Percentiles rank a stretch among this genome's conserved stretches.
Evolutionary conservation across 2,888 invertebrate genomes (phyloP).

Genomic region (Gordius sp.): DNA sequence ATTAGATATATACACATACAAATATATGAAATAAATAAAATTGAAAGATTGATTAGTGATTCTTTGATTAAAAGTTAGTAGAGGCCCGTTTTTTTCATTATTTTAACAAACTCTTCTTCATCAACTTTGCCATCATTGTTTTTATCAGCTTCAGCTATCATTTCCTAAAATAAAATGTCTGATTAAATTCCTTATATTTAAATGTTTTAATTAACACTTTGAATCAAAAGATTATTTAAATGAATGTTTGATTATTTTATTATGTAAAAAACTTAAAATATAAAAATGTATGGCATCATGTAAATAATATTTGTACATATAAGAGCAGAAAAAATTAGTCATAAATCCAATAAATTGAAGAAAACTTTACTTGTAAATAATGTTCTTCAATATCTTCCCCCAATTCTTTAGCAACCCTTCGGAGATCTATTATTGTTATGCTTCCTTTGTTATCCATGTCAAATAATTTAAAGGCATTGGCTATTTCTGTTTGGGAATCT

Average conservation of each 20-base stretch:
- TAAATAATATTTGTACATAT: too few species aligned
- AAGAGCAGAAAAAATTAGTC: too few species aligned
- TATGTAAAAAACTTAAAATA: too few species aligned
- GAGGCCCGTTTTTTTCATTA: conserved; percentile 14
- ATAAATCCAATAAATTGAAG: neutral
- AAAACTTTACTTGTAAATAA: neutral
- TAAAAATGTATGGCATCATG: too few species aligned
- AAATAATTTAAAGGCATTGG: conserved; percentile 13
- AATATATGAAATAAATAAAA: too few species aligned
- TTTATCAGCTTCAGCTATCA: conserved; percentile 11
- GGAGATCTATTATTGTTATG: neutral
- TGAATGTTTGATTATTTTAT: too few species aligned
- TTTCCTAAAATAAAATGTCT: conserved; percentile 8
- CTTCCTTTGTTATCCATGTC: conserved; percentile 9
- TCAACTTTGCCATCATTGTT: conserved; percentile 13
- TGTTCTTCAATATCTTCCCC: conserved; percentile 8
- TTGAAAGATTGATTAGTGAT: too few species aligned
- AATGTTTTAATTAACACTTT: neutral
- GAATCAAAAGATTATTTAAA: neutral
- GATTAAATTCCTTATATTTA: neutral
- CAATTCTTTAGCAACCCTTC: conserved; percentile 10
- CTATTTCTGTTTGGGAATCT: neutral
- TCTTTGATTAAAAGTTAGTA: too few species aligned
- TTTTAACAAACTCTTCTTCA: conserved; percentile 9
- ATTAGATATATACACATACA: too few species aligned